A percentile compares a stretch with the other conserved stretches of the same genome.
These are phyloP conservation scores for Platerodrilus igneus DNA, from an alignment of 2,888 invertebrate genomes.

Conservation along the genomic window DNA sequence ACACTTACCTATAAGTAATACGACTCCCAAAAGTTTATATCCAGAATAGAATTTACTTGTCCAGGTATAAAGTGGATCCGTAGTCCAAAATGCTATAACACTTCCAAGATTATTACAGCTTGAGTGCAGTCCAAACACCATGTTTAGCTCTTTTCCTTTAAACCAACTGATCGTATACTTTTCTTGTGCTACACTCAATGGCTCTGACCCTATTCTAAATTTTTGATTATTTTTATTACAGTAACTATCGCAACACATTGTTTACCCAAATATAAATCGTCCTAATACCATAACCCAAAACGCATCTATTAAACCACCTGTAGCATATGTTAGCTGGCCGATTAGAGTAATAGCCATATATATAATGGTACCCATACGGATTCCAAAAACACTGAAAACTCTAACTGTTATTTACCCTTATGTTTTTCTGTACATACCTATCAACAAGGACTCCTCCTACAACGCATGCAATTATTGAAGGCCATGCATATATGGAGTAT, in stretches of 20 bases:
- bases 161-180: conserved; percentile 98
- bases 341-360: conserved; percentile 82
- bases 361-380: conserved; percentile 85
- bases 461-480: no score
- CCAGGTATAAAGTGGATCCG: conserved; percentile 82
- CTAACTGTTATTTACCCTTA: no score
- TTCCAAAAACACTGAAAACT: conserved; percentile 83
- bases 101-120: conserved; percentile 94
- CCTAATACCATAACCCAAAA: conserved; percentile 91
- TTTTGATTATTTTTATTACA: no score
- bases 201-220: conserved; percentile 87
- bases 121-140: conserved; percentile 95
- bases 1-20: conserved; percentile 66
- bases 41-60: conserved; percentile 64
- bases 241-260: no score
- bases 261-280: conserved; percentile 93
- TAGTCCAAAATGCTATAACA: conserved; percentile 89
- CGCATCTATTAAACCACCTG: conserved; percentile 70
- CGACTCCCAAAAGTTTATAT: conserved; percentile 68
- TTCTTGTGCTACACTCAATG: conserved; percentile 93
- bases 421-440: no score
- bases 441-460: no score
- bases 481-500: no score
- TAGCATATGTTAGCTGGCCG: conserved; percentile 86
- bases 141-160: conserved; percentile 93